phyloP scores from a whole-genome alignment of 2,113 vertebrate genomes.

The Synchiropus splendidus region DNA sequence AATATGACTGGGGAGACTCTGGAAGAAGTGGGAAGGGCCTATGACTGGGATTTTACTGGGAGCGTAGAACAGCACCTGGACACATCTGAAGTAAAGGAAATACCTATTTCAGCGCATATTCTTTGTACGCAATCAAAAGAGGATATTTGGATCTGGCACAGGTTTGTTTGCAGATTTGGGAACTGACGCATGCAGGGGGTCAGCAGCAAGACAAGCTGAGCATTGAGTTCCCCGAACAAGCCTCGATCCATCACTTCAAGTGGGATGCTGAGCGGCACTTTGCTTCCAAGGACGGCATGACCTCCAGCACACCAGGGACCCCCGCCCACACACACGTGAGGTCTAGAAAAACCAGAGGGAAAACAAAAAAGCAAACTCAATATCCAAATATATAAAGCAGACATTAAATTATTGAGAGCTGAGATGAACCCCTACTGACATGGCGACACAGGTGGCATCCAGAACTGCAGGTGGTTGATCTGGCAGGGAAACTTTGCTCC shows the following conservation, averaged over 20 bases:
- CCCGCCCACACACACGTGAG: slow-evolving; percentile 27
- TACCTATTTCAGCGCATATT: not conserved
- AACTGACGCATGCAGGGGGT: slow-evolving; percentile 66
- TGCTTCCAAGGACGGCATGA: slow-evolving; percentile 63
- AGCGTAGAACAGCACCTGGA: slow-evolving; percentile 69
- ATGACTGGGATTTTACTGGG: slow-evolving; percentile 69
- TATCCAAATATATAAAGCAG: not conserved
- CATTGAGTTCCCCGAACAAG: slow-evolving; percentile 61
- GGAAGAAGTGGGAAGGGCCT: slow-evolving; percentile 51
- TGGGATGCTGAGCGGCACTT: slow-evolving; percentile 61
- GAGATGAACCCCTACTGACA: slow-evolving; percentile 27
- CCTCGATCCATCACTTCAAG: slow-evolving; percentile 50
- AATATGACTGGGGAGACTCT: slow-evolving; percentile 50
- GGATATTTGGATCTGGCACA: slow-evolving; percentile 75
- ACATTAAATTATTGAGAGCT: not conserved
- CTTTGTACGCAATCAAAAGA: slow-evolving; percentile 30
- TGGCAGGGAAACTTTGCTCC: slow-evolving; percentile 17
- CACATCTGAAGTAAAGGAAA: slow-evolving; percentile 64
- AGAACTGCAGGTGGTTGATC: slow-evolving; percentile 17
- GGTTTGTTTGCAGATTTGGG: slow-evolving; percentile 56
- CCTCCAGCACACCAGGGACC: slow-evolving; percentile 58
- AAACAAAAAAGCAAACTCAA: not conserved
- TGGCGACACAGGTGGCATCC: slow-evolving; percentile 34
- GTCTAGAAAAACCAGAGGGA: slow-evolving; percentile 28
- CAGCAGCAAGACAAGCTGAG: slow-evolving; percentile 61